phyloP scores from a whole-genome alignment of 1,140 invertebrate genomes.

The Rhopalosiphum maidis region DNA sequence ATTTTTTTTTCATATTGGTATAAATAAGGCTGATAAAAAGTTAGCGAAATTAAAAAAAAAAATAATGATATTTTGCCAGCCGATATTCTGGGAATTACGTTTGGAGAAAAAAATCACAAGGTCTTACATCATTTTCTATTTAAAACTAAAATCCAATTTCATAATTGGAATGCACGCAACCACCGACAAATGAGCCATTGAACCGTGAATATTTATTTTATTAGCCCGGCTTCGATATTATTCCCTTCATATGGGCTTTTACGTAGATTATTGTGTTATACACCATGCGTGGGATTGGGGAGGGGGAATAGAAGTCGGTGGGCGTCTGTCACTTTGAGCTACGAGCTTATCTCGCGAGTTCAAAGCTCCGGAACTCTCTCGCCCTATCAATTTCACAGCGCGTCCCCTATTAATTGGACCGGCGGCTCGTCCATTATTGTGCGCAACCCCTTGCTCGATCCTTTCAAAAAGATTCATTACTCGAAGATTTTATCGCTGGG shows the following conservation, averaged over 20 bases:
- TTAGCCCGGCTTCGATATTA: slow-evolving; percentile 18
- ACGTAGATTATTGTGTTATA: slow-evolving; percentile 53
- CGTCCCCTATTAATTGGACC: slow-evolving; percentile 57
- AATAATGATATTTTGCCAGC: background rate
- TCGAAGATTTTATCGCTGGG: slow-evolving; percentile 48
- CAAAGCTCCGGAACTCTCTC: slow-evolving; percentile 57
- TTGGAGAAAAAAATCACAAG: background rate
- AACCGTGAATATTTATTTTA: slow-evolving; percentile 56
- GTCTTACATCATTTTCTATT: background rate
- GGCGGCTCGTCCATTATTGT: slow-evolving; percentile 33
- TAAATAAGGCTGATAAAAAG: background rate
- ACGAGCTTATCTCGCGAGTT: slow-evolving; percentile 51
- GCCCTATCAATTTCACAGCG: slow-evolving; percentile 55
- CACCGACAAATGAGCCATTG: background rate
- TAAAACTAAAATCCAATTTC: slow-evolving; percentile 20
- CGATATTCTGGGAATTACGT: background rate
- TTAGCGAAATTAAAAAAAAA: background rate
- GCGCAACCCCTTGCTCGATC: background rate
- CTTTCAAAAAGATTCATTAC: slow-evolving; percentile 53
- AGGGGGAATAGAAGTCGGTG: background rate
- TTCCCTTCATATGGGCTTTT: slow-evolving; percentile 51
- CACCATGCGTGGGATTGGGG: background rate
- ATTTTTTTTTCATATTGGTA: background rate
- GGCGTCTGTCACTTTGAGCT: slow-evolving; percentile 55
- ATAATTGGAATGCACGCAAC: slow-evolving; percentile 20